These are phyloP conservation scores for Helleia helle DNA, from an alignment of 2,888 invertebrate genomes.

Conservation along the genomic window DNA sequence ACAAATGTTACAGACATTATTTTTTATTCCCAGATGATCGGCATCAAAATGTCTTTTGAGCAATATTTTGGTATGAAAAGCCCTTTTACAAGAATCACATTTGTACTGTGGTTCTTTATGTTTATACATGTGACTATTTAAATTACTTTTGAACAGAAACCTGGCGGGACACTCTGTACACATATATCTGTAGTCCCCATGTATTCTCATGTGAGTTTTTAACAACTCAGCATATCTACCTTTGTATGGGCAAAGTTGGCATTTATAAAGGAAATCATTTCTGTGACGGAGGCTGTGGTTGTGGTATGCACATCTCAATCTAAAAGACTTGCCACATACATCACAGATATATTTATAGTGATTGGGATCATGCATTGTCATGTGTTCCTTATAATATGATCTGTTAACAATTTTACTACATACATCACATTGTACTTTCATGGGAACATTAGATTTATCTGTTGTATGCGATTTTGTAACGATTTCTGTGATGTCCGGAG, in stretches of 20 bases:
- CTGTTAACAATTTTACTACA: conserved; percentile 31
- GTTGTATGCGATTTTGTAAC: background rate
- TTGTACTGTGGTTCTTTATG: conserved; percentile 36
- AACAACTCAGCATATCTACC: conserved; percentile 29
- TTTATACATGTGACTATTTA: conserved; percentile 34
- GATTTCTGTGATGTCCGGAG: background rate
- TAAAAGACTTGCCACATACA: conserved; percentile 33
- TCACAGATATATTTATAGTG: conserved; percentile 33
- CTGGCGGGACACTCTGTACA: conserved; percentile 37
- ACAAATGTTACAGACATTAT: conserved; percentile 38
- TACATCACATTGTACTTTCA: conserved; percentile 30
- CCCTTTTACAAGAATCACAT: conserved; percentile 36
- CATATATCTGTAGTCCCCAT: conserved; percentile 36
- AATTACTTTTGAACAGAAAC: conserved; percentile 37
- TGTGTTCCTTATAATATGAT: conserved; percentile 31
- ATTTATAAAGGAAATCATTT: conserved; percentile 31
- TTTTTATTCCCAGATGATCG: conserved; percentile 39
- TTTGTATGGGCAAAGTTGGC: conserved; percentile 33
- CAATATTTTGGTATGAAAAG: conserved; percentile 34
- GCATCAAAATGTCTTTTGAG: conserved; percentile 35
- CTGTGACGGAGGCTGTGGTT: conserved; percentile 34
- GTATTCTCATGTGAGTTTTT: conserved; percentile 33
- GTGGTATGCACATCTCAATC: conserved; percentile 32
- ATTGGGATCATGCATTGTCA: conserved; percentile 34
- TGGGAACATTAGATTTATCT: conserved; percentile 17